A percentile compares a stretch with the other conserved stretches of the same genome.
phyloP scores from a whole-genome alignment of 1,140 invertebrate species.

The Myzus persicae region DNA sequence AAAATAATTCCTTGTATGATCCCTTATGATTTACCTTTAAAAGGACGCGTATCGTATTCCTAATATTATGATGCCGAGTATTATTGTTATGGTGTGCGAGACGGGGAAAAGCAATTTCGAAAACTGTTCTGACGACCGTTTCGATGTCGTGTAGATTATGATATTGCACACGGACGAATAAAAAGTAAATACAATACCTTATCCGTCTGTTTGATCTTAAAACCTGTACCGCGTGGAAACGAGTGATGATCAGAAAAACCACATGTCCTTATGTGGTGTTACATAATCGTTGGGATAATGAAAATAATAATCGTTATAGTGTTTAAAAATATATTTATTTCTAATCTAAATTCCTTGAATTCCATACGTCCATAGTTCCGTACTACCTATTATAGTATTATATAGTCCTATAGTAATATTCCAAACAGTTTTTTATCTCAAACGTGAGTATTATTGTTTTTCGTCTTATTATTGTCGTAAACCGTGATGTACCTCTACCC shows the following conservation, averaged over 20 bases:
- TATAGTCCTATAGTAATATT: background rate
- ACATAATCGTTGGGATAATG: background rate
- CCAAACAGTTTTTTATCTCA: background rate
- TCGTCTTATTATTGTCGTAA: background rate
- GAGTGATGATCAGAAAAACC: background rate
- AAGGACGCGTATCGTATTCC: background rate
- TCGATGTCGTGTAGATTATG: background rate
- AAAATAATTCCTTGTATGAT: background rate
- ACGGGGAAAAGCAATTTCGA: background rate
- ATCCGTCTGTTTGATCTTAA: slow-evolving; percentile 3
- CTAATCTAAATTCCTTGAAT: slow-evolving; percentile 20
- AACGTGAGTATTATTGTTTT: background rate
- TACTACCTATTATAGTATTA: background rate
- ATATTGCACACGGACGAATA: background rate
- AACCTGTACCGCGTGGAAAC: background rate
- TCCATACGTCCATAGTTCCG: background rate
- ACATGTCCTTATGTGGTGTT: background rate
- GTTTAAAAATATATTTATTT: background rate
- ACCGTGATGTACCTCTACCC: background rate
- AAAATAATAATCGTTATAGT: background rate
- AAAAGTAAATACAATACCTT: slow-evolving; percentile 12
- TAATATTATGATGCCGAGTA: background rate
- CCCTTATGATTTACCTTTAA: background rate
- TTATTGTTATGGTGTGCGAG: background rate
- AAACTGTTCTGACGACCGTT: background rate